Conservation (phyloP, 2,797 vertebrate genomes). For the Alosa sapidissima region DNA sequence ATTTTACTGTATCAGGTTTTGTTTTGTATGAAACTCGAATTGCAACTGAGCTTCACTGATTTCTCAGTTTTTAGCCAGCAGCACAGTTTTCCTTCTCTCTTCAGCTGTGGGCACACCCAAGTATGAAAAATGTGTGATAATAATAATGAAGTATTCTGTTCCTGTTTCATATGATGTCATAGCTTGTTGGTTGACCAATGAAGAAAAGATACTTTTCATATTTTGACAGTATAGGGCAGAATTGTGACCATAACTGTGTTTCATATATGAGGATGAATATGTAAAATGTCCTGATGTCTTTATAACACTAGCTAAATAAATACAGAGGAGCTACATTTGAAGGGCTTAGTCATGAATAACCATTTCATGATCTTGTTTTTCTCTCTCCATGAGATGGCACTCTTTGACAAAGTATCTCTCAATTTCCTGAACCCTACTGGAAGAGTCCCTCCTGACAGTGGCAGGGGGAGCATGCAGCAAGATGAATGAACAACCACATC, state of each 20-base stretch:
- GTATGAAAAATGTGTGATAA: neutral
- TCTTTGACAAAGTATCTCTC: neutral
- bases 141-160: neutral
- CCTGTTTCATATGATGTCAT: neutral
- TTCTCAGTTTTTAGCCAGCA: neutral
- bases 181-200: neutral
- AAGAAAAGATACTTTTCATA: neutral
- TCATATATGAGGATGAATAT: neutral
- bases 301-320: neutral
- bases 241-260: neutral
- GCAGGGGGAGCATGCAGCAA: neutral
- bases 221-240: neutral
- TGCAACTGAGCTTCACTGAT: neutral
- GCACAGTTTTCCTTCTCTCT: neutral
- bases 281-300: neutral
- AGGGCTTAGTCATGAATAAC: neutral
- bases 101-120: neutral
- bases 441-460: neutral
- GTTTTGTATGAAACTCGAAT: neutral
- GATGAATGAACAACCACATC: neutral
- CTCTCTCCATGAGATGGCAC: constrained; percentile 4
- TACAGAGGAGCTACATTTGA: neutral
- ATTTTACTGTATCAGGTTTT: neutral
- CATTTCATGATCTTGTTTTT: neutral
- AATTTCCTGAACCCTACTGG: neutral